These are phyloP conservation scores for Notocelia uddmanniana DNA, from an alignment of 2,888 invertebrate genomes.

Conservation along the genomic window DNA sequence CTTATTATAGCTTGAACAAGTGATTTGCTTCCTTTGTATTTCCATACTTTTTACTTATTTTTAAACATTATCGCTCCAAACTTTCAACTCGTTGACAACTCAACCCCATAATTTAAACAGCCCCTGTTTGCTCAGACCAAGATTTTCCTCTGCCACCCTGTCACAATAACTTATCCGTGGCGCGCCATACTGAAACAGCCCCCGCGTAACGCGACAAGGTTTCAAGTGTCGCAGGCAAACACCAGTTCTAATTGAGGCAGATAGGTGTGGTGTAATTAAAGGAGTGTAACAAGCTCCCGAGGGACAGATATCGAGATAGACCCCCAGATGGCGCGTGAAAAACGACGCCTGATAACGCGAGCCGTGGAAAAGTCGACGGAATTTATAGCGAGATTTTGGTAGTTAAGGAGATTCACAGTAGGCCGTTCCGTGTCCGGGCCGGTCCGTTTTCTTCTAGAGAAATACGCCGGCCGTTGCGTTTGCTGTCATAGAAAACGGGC, in stretches of 20 bases:
- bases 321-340: conserved; percentile 16
- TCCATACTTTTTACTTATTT: conserved; percentile 12
- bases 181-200: not conserved
- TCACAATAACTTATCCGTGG: not conserved
- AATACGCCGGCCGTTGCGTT: no score
- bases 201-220: not conserved
- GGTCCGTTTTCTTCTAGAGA: no score
- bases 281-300: conserved; percentile 14
- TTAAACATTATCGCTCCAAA: conserved; percentile 2
- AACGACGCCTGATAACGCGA: conserved; percentile 15
- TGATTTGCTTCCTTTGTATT: not conserved
- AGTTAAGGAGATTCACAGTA: no score
- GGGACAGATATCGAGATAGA: conserved; percentile 17
- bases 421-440: no score
- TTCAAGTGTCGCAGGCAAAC: conserved; percentile 14
- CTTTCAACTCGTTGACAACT: conserved; percentile 15
- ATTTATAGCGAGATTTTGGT: conserved; percentile 8
- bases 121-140: conserved; percentile 12
- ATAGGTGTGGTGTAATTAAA: conserved; percentile 20
- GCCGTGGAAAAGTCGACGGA: conserved; percentile 6
- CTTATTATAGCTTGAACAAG: not conserved
- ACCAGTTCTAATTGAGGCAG: conserved; percentile 21
- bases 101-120: conserved; percentile 18
- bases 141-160: conserved; percentile 3
- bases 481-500: no score